phyloP scores from a whole-genome alignment of 2,113 vertebrate species.

The Monopterus albus region DNA sequence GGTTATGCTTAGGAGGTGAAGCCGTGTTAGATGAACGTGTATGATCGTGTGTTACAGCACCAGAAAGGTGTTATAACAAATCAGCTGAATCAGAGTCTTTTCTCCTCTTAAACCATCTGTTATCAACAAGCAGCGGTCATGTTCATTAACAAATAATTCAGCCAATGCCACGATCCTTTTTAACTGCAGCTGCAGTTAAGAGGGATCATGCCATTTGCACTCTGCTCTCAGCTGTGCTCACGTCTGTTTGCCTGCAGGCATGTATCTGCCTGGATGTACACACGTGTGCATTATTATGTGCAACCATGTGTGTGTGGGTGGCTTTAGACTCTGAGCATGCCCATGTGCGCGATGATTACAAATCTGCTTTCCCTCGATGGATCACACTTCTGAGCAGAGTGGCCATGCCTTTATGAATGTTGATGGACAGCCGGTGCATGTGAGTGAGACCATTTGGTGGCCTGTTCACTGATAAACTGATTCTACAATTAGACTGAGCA shows the following conservation, averaged over 20 bases:
- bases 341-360: slow-evolving; percentile 54
- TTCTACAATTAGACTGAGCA: slow-evolving; percentile 39
- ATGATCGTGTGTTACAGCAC: slow-evolving; percentile 6
- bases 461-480: slow-evolving; percentile 15
- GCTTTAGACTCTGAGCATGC: slow-evolving; percentile 32
- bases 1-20: slow-evolving; percentile 43
- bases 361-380: slow-evolving; percentile 61
- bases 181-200: slow-evolving; percentile 7
- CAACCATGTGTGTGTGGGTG: too few species aligned
- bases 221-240: too few species aligned
- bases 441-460: slow-evolving; percentile 57
- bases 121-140: slow-evolving; percentile 1
- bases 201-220: too few species aligned
- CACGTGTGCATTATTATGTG: too few species aligned
- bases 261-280: background rate
- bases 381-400: slow-evolving; percentile 41
- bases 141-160: background rate
- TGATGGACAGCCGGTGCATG: slow-evolving; percentile 60
- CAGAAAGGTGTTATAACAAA: slow-evolving; percentile 38
- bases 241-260: background rate
- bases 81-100: slow-evolving; percentile 34
- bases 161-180: background rate
- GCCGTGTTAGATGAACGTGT: background rate
- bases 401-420: slow-evolving; percentile 39
- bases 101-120: slow-evolving; percentile 40